Evolutionary conservation across 2,113 vertebrate genomes (phyloP).

Genomic region (Centropus unirufus): DNA sequence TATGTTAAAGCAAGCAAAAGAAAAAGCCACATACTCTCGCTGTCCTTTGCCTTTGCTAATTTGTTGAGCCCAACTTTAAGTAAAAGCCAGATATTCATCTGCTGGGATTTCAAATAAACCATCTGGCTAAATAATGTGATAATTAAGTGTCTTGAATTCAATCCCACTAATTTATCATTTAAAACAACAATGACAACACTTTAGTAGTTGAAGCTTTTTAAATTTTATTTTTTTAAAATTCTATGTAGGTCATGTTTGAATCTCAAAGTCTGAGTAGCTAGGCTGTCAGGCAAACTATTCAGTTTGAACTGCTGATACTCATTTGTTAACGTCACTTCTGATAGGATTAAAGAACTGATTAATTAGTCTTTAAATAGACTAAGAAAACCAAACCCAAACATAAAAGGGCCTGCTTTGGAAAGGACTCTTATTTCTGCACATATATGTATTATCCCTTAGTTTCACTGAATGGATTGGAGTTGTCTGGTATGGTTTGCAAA

Average conservation of each 20-base stretch:
- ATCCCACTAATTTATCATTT: constrained; percentile 42
- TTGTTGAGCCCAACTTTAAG: neutral
- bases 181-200: constrained; percentile 32
- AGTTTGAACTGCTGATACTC: neutral
- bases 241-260: neutral
- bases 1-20: neutral
- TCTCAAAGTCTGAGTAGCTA: neutral
- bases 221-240: neutral
- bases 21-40: neutral
- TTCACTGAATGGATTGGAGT: neutral
- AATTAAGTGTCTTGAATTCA: constrained; percentile 51
- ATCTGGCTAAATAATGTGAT: constrained; percentile 33
- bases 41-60: constrained; percentile 3
- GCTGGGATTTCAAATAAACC: constrained; percentile 49
- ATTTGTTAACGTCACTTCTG: neutral
- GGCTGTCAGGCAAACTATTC: neutral
- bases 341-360: neutral
- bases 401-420: neutral
- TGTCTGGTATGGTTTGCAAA: neutral
- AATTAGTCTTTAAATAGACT: neutral
- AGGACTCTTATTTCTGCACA: neutral
- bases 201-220: neutral
- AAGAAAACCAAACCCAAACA: neutral
- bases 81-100: constrained; percentile 24
- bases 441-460: neutral